Conservation (phyloP, 1,140 invertebrate genomes). For the Chelonus insularis region DNA sequence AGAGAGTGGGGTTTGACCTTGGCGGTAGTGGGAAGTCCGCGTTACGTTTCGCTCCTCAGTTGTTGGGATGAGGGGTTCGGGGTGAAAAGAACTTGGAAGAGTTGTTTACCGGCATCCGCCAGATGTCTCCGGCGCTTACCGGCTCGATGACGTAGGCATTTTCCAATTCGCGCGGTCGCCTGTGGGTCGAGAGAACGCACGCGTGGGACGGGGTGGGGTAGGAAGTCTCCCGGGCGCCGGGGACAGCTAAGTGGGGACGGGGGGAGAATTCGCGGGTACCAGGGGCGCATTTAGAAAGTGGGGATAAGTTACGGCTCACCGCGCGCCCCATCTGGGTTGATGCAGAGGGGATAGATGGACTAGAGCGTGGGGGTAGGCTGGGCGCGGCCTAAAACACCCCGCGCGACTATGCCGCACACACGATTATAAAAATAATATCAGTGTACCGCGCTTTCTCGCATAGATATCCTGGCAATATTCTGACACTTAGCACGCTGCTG, state of each 20-base stretch:
- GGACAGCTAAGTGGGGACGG: conserved; percentile 25
- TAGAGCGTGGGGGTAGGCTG: conserved; percentile 43
- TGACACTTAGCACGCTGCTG: conserved; percentile 25
- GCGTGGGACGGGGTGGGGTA: conserved; percentile 25
- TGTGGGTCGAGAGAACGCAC: background rate
- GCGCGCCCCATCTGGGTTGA: conserved; percentile 9
- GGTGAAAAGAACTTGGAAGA: background rate
- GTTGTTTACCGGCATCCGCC: conserved; percentile 41
- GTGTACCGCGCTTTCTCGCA: conserved; percentile 47
- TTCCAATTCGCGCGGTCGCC: conserved; percentile 27
- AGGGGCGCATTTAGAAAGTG: too few relatives aligned
- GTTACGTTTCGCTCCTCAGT: conserved; percentile 16
- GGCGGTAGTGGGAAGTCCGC: conserved; percentile 28
- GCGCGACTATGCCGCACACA: conserved; percentile 26
- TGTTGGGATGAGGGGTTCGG: background rate
- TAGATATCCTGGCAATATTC: conserved; percentile 36
- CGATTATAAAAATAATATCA: conserved; percentile 53
- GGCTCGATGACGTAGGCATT: conserved; percentile 31
- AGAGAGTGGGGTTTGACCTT: conserved; percentile 33
- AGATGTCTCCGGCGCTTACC: conserved; percentile 39
- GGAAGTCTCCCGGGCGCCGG: conserved; percentile 21
- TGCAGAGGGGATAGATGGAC: background rate
- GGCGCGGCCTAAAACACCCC: conserved; percentile 50
- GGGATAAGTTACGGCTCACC: background rate
- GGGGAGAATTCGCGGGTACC: conserved; percentile 9